These are phyloP conservation scores for Andrena bicolor DNA, from an alignment of 2,888 invertebrate genomes.

Conservation along the genomic window DNA sequence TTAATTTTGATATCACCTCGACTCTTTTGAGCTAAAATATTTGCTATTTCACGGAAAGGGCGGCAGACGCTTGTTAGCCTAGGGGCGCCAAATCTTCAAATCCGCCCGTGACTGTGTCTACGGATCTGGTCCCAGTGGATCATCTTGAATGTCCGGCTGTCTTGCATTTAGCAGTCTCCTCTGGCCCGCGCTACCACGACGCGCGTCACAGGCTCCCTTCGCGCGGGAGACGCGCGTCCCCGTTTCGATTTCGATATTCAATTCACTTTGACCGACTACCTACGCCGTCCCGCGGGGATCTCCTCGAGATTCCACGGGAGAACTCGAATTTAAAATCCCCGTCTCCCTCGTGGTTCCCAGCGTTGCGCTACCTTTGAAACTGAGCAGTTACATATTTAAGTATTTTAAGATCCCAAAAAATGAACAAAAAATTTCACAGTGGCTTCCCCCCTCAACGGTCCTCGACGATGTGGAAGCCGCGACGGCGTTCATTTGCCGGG, in stretches of 20 bases:
- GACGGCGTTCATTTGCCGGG: conserved; percentile 36
- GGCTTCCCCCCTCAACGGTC: conserved; percentile 1
- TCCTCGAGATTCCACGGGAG: conserved; percentile 11
- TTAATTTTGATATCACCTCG: no score
- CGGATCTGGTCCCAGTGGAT: not conserved
- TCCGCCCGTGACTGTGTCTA: no score
- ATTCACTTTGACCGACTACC: conserved; percentile 47
- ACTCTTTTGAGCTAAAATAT: no score
- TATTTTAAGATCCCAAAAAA: no score
- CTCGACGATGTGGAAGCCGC: conserved; percentile 14
- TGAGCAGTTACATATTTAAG: no score
- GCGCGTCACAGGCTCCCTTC: conserved; percentile 5
- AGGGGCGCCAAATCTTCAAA: no score
- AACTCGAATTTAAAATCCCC: conserved; percentile 41
- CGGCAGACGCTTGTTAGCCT: no score
- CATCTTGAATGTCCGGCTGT: conserved; percentile 38
- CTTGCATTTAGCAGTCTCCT: conserved; percentile 18
- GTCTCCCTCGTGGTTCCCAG: not conserved
- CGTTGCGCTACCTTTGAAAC: not conserved
- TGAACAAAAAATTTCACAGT: no score
- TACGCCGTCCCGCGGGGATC: conserved; percentile 27
- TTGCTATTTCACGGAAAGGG: no score
- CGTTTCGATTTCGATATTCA: conserved; percentile 39
- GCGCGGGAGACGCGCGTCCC: conserved; percentile 2
- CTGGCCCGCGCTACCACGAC: conserved; percentile 8